Percentiles rank a stretch among this genome's conserved stretches.
phyloP scores from a whole-genome alignment of 1,140 invertebrate genomes.

The Goniozus legneri region DNA sequence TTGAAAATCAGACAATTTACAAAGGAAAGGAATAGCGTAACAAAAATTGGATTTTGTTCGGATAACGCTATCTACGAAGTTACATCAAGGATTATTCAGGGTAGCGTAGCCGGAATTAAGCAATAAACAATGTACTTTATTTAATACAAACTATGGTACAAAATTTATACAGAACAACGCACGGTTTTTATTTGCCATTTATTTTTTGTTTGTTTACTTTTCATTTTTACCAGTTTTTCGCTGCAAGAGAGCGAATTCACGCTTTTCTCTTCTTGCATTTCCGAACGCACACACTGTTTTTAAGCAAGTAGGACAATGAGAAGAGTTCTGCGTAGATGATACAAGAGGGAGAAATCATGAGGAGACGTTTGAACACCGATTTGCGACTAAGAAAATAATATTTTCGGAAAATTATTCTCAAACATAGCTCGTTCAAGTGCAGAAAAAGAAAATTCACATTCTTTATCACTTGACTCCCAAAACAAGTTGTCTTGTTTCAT shows the following conservation, averaged over 20 bases:
- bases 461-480: no score
- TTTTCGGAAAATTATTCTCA: no score
- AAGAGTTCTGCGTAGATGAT: not conserved
- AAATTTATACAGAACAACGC: slow-evolving; percentile 56
- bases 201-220: slow-evolving; percentile 17
- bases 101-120: no score
- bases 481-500: no score
- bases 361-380: slow-evolving; percentile 43
- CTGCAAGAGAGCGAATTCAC: slow-evolving; percentile 38
- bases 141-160: slow-evolving; percentile 59
- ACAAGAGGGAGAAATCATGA: slow-evolving; percentile 20
- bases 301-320: slow-evolving; percentile 34
- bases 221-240: slow-evolving; percentile 24
- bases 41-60: no score
- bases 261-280: slow-evolving; percentile 39
- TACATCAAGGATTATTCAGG: no score
- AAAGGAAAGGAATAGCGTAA: no score
- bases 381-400: no score
- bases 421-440: no score
- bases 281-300: slow-evolving; percentile 36
- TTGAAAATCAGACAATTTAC: slow-evolving; percentile 51
- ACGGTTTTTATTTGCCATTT: slow-evolving; percentile 38
- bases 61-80: no score
- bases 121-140: slow-evolving; percentile 57
- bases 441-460: no score